These are phyloP conservation scores for Trichonephila clavipes DNA, from an alignment of 1,140 invertebrate genomes.

Conservation along the genomic window DNA sequence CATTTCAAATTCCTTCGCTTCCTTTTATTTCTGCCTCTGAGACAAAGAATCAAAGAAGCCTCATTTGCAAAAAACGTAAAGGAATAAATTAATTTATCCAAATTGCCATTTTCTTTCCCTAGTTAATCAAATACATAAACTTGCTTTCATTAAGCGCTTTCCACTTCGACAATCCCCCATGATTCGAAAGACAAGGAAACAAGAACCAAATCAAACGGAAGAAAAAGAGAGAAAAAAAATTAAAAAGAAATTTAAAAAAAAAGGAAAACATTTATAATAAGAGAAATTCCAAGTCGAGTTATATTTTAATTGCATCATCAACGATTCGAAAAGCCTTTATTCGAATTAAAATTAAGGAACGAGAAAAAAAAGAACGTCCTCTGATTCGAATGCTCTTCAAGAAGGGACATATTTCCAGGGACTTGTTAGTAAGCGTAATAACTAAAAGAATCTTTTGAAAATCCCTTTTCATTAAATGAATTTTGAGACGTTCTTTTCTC, in stretches of 20 bases:
- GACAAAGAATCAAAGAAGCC: too few relatives aligned
- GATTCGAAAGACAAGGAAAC: background rate
- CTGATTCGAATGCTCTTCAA: background rate
- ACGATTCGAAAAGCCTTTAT: slow-evolving; percentile 43
- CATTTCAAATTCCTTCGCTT: too few relatives aligned
- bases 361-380: background rate
- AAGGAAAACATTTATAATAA: background rate
- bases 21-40: too few relatives aligned
- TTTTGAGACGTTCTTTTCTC: background rate
- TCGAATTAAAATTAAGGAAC: slow-evolving; percentile 5
- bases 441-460: slow-evolving; percentile 14
- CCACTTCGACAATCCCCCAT: background rate
- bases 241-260: background rate
- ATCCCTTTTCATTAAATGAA: slow-evolving; percentile 1
- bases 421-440: slow-evolving; percentile 42
- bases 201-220: too few relatives aligned
- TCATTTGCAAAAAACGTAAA: background rate
- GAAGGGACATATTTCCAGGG: slow-evolving; percentile 24
- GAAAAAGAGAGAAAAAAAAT: too few relatives aligned
- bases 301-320: slow-evolving; percentile 45
- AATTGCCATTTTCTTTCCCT: slow-evolving; percentile 1
- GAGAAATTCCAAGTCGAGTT: slow-evolving; percentile 14
- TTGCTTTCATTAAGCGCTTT: slow-evolving; percentile 25
- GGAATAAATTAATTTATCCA: background rate
- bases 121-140: slow-evolving; percentile 15